Base-by-base conservation (phyloP, 2,797 vertebrate species). In the Pitangus sulphuratus region DNA sequence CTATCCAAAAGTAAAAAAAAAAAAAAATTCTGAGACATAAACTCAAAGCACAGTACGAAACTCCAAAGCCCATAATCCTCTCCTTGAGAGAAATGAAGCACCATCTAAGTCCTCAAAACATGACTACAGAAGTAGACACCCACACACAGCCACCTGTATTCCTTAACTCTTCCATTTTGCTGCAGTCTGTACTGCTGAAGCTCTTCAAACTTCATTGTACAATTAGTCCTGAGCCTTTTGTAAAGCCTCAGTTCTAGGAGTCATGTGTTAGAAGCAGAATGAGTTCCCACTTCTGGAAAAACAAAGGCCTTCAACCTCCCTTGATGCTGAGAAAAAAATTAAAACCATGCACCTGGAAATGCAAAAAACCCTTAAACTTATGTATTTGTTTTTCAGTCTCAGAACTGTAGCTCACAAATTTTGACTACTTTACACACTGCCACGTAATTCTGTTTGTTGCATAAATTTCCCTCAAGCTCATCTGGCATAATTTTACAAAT, bases 31-130 rank as follows among this genome's bases (percentile, higher is more conserved):
- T 40, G 66, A 88, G 15, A 37, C n/a, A 33, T 5, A 75, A 81
- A 45, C 28, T 84, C 40, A 60, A 84, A 64, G 51, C 81, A 44
- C 31, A 89, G 37, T 37, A 72, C 1, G 0, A 80, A 89, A 84
- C 68, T 87, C 72, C 47, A 90, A 95, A 95, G 69, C 37, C 82
- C 54, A 48, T 95, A 93, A 95, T 92, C 60, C 69, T 70, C 30
- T 77, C 57, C 53, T 48, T 75, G 71, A 90, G 71, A 83, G 87
- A 93, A 94, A 80, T 47, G 12, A 91, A 90, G 75, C 14, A 3
- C 3, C 2, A 89, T 48, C 31, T 84, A 84, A 82, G 37, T 62
- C 68, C 81, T 95, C 40, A 70, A 61, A 60, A 62, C 70, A 20
- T 54, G 35, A 62, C 54, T 74, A 47, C 35, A 70, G 30, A 51